Base-by-base conservation (phyloP, 2,797 vertebrate genomes). In the Anguilla obscura region DNA sequence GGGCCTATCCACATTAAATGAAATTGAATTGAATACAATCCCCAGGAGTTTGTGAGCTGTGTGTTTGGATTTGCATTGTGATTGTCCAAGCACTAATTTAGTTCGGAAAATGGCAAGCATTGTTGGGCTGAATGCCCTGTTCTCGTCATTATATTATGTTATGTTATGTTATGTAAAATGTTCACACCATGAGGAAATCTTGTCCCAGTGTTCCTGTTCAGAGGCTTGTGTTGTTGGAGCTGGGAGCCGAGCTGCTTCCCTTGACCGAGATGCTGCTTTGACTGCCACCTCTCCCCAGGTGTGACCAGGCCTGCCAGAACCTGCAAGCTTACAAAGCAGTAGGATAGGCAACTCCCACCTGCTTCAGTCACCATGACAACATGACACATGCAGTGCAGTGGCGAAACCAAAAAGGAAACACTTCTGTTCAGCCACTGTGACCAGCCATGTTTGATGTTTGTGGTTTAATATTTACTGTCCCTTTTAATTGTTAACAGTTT, bases 301-400 rank as follows among this genome's bases (percentile, higher is more conserved):
- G 58, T 84, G 86, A 87, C 86, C 36, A 66, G 79, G 30, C 79
- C 80, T 69, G 80, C 40, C 40, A 63, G 79, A 66, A 21, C 86
- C 76, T 84, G 86, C 83, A 52, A 40, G 45, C 50, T 80, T 48
- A 3, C 40, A 33, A 87, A 40, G 40, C 63, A 80, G 86, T 56
- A 52, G 56, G 54, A 52, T 58, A n/a, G 45, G 56, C 58, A 83
- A 83, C 56, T 48, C 74, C 27, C 30, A 76, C 45, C 66, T 71
- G 69, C 52, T 86, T 36, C 36, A 18, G 86, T 87, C 18, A 60
- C 33, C 56, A 66, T 87, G 71, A 82, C 54, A 63, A 80, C 74
- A 48, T 87, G 79, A 86, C 58, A 66, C 52, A 69, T 48, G 40
- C n/a, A 45, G 54, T 40, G 56, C 50, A 30, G 27, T 80, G 58